A percentile compares a stretch with the other conserved stretches of the same genome.
Evolutionary conservation across 2,113 vertebrate species (phyloP).

Genomic region (Phylloscopus whistleri): DNA sequence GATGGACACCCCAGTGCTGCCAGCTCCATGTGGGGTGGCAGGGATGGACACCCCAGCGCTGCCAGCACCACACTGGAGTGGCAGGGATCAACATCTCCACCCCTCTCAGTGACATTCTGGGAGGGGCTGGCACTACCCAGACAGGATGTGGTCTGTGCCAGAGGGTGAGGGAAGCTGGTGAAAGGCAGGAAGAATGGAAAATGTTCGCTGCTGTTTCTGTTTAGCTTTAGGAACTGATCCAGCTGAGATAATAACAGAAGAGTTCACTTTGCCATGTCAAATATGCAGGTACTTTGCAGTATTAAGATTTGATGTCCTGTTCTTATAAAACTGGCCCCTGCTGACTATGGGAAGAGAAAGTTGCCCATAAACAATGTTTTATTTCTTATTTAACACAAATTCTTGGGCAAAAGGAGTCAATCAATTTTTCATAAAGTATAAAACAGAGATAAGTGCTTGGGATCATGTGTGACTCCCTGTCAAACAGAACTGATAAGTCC

Average conservation of each 20-base stretch:
- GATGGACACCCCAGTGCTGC: not conserved
- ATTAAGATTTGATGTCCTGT: conserved; percentile 61
- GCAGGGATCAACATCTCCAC: not conserved
- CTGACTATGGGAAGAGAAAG: conserved; percentile 53
- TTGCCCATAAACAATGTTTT: conserved; percentile 64
- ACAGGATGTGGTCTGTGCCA: not conserved
- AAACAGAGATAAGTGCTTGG: conserved; percentile 64
- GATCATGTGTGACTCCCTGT: conserved; percentile 63
- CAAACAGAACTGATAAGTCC: conserved; percentile 58
- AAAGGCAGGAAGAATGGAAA: conserved; percentile 52
- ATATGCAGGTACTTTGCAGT: conserved; percentile 66
- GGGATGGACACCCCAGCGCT: not conserved
- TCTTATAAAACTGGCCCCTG: conserved; percentile 57
- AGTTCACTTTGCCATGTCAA: conserved; percentile 63
- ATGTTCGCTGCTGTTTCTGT: conserved; percentile 55
- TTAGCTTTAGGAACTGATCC: conserved; percentile 64
- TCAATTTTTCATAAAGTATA: conserved; percentile 74
- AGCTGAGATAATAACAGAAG: conserved; percentile 64
- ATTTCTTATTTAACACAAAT: conserved; percentile 55
- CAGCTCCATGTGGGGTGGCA: not conserved
- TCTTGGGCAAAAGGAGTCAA: conserved; percentile 65
- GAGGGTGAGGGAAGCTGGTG: not conserved
- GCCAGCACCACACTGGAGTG: not conserved
- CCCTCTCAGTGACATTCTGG: not conserved
- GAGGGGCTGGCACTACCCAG: not conserved